phyloP scores from a whole-genome alignment of 2,797 vertebrate genomes.

The Artibeus lituratus region DNA sequence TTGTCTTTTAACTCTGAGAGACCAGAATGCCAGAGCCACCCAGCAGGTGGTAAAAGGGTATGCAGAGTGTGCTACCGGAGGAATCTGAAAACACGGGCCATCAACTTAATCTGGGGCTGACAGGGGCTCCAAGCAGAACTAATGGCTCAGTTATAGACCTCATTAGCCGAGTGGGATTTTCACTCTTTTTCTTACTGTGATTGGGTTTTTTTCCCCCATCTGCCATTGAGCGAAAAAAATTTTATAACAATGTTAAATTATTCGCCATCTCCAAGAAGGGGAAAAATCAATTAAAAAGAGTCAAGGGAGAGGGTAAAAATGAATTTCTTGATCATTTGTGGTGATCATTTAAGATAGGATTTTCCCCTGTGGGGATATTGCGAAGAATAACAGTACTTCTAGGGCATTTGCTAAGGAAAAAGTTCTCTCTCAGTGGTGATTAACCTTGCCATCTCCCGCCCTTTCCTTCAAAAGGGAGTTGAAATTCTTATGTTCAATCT shows the following conservation, averaged over 20 bases:
- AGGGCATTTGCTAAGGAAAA: not conserved
- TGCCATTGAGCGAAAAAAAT: slow-evolving; percentile 11
- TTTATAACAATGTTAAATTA: slow-evolving; percentile 55
- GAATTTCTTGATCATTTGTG: slow-evolving; percentile 43
- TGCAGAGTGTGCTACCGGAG: not conserved
- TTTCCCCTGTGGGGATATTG: not conserved
- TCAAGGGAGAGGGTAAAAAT: slow-evolving; percentile 7
- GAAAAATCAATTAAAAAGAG: slow-evolving; percentile 46
- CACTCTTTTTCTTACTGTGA: slow-evolving; percentile 16
- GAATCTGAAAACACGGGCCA: not conserved
- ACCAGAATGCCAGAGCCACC: not conserved
- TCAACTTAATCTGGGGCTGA: slow-evolving; percentile 43
- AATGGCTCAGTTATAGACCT: slow-evolving; percentile 37
- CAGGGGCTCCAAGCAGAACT: slow-evolving; percentile 44
- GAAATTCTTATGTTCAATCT: not conserved
- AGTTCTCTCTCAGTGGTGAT: not conserved
- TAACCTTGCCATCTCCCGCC: not conserved
- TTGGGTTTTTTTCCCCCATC: not conserved
- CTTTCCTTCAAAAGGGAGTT: not conserved
- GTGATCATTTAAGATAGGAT: slow-evolving; percentile 37
- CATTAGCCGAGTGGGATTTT: slow-evolving; percentile 43
- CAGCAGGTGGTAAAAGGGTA: not conserved
- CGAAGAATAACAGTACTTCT: not conserved
- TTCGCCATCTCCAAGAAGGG: slow-evolving; percentile 21
- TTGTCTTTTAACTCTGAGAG: slow-evolving; percentile 27